Evolutionary conservation across 2,888 invertebrate species (phyloP).

Genomic region (Drosophila infuscata): DNA sequence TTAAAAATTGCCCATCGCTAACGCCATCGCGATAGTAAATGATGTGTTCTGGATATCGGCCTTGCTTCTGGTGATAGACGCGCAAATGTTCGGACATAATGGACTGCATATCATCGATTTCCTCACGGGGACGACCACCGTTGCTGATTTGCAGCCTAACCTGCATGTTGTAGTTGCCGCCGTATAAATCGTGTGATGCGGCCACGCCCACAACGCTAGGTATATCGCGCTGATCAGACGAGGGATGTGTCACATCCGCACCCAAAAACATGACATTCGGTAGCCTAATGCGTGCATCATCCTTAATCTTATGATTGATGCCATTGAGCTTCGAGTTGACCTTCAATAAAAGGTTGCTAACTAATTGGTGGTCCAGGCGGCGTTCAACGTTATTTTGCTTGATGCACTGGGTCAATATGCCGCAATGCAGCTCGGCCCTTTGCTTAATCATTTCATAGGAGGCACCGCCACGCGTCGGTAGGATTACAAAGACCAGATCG

Average conservation of each 20-base stretch:
- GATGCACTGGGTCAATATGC: constrained; percentile 91
- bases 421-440: constrained; percentile 88
- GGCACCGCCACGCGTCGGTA: constrained; percentile 85
- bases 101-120: constrained; percentile 90
- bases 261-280: constrained; percentile 89
- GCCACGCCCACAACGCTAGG: constrained; percentile 91
- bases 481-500: constrained; percentile 88
- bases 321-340: constrained; percentile 94
- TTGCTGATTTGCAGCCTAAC: constrained; percentile 88
- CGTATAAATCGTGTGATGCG: constrained; percentile 89
- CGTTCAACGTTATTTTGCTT: constrained; percentile 86
- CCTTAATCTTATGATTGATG: constrained; percentile 88
- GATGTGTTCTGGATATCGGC: constrained; percentile 86
- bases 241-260: constrained; percentile 97
- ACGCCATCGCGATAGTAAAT: constrained; percentile 95
- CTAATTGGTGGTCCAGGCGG: constrained; percentile 87
- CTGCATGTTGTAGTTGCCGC: constrained; percentile 90
- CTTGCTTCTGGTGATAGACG: constrained; percentile 86
- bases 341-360: constrained; percentile 90
- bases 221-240: constrained; percentile 88
- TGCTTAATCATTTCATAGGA: constrained; percentile 88
- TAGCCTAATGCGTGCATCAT: constrained; percentile 39
- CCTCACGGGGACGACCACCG: constrained; percentile 88
- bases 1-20: constrained; percentile 92
- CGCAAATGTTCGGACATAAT: constrained; percentile 89